phyloP scores from a whole-genome alignment of 23 tunicate species.

The Styela clava region DNA sequence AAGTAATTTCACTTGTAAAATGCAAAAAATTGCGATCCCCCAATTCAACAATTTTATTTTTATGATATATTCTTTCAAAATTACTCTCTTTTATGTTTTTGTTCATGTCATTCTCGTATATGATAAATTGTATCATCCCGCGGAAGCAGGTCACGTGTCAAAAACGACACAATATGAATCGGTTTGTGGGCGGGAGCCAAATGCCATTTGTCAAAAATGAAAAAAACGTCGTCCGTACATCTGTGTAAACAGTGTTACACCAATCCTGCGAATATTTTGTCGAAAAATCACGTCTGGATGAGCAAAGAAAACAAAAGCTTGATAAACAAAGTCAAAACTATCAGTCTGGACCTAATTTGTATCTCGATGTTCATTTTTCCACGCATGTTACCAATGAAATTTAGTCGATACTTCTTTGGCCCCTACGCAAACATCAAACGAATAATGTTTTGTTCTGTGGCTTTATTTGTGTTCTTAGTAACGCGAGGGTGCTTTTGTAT shows the following conservation, averaged over 20 bases:
- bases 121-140: too few species aligned
- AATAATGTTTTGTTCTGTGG: not conserved
- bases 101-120: too few species aligned
- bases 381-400: too few species aligned
- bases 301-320: not conserved
- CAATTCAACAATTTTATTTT: too few species aligned
- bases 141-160: not conserved
- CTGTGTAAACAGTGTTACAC: not conserved
- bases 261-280: not conserved
- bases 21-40: too few species aligned
- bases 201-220: not conserved
- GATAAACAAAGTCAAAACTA: not conserved
- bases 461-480: not conserved
- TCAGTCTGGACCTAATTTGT: not conserved
- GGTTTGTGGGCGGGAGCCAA: not conserved
- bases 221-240: not conserved
- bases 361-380: not conserved
- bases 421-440: too few species aligned
- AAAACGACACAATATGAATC: not conserved
- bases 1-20: too few species aligned
- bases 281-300: not conserved
- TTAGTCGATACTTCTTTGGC: too few species aligned
- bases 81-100: too few species aligned
- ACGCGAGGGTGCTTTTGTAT: not conserved
- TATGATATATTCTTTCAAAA: too few species aligned